Base-by-base conservation (phyloP, 2,888 invertebrate species). In the Lepidonotus clava region DNA sequence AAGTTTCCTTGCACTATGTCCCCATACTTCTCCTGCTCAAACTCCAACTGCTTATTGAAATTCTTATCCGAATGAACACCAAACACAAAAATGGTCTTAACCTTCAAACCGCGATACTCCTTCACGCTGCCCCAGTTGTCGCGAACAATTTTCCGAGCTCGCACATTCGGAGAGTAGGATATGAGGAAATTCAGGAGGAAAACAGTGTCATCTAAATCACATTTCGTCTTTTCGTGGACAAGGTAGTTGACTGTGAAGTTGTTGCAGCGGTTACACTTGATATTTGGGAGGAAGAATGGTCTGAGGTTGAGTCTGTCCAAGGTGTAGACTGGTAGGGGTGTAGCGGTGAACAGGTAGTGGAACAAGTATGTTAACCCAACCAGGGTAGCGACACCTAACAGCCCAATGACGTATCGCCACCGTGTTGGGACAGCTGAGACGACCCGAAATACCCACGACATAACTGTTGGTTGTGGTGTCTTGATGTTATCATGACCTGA, bases 51-150 rank as follows among this genome's bases (percentile, higher is more conserved):
- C 38, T 83, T 76, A 71, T 90, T 89, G 77, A 89, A 88, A 84
- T 90, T 90, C 21, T 83, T 84, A 46, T 90, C 90, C 6, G 71
- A 51, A 71, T 90, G 90, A 0, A 77, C 46, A 21, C 90, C 90
- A 51, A 90, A 90, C 56, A 86, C 83, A 53, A 90, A 90, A 18
- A 90, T 2, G 0, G 89, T 90, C 21, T 84, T 87, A 14, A 90
- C 83, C 8, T 83, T 85, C n/a, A 86, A n/a, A n/a, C 89, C 90
- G 14, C 87, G 51, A 66, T 90, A 88, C 11, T 85, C 61, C 11
- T 32, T 85, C 11, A 88, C 85, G 14, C 86, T 71, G 5, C 88
- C 90, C 90, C 90, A 90, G 14, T 89, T 85, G 11, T 80, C 18
- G 0, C 90, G 87, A 2, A 90, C 89, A 11, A 86, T 87, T 21